Base-by-base conservation (phyloP, 1,140 invertebrate genomes). In the Drosophila guanche region DNA sequence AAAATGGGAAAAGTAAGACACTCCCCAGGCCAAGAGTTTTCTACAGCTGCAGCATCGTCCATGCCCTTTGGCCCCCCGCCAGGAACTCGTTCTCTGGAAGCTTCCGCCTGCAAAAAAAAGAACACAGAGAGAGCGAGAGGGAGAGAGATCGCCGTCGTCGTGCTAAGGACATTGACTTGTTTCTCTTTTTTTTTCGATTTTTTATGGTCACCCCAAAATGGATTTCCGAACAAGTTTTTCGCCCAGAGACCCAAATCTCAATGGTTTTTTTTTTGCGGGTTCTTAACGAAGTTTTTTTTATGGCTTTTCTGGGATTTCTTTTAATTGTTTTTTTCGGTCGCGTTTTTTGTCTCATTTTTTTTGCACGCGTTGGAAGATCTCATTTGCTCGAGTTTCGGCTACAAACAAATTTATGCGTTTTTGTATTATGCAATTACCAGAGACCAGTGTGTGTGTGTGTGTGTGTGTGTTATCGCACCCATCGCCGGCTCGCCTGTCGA, bases 141-240 rank as follows among this genome's bases (percentile, higher is more conserved):
- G 16, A 20, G 16, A 20, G 16, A 58, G 42, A 68, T 41, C n/a
- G 51, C 51, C 75, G 48, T 54, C 65, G 47, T 42, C 61, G 16
- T 53, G 62, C 63, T 74, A 83, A 85, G 81, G 81, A 85, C 81
- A 81, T 81, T 85, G 81, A 86, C 79, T 71, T 55, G 42, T 3
- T 54, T 41, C 10, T 27, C 14, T 27, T 12, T 46, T 14, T 20
- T 29, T 14, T 3, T 8, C 6, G 3, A 45, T 33, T 61, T 66
- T 68, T 68, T 66, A 67, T 40, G 61, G 27, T 29, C 47, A 27
- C 47, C 33, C 25, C 47, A 43, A 69, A 80, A 80, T 80, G 67
- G 72, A 76, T 80, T 80, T 76, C 33, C 61, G 72, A 83, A 83
- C 79, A 75, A 69, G 75, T 83, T 83, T 71, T 40, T 48, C 22